A percentile compares a stretch with the other conserved stretches of the same genome.
phyloP scores from a whole-genome alignment of 2,113 vertebrate genomes.

The Anolis carolinensis region DNA sequence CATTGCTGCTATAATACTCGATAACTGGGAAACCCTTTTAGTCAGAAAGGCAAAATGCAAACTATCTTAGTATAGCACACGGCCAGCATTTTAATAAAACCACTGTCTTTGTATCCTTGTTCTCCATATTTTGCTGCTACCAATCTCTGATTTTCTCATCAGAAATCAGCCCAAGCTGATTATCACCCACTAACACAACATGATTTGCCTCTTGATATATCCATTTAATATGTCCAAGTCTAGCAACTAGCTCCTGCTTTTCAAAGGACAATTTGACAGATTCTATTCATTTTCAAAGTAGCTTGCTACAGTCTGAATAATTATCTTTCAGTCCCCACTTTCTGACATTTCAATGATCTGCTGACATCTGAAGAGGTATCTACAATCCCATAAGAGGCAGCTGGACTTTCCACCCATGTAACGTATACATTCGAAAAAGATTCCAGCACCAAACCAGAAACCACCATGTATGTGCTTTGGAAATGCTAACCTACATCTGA shows the following conservation, averaged over 20 bases:
- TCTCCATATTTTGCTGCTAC: conserved; percentile 52
- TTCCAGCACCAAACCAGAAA: conserved; percentile 81
- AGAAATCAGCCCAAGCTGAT: conserved; percentile 59
- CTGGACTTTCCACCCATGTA: conserved; percentile 75
- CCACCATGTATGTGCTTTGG: conserved; percentile 77
- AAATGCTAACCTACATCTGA: conserved; percentile 75
- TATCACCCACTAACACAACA: conserved; percentile 61
- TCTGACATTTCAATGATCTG: conserved; percentile 81
- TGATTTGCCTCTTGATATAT: conserved; percentile 71
- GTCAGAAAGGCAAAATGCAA: background rate
- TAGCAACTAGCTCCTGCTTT: conserved; percentile 77
- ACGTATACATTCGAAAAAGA: conserved; percentile 77
- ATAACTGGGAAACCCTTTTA: background rate
- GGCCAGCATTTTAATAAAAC: conserved; percentile 18
- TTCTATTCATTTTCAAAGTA: conserved; percentile 83
- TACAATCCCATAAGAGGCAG: conserved; percentile 77
- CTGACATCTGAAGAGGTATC: conserved; percentile 81
- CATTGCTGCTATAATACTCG: accelerated
- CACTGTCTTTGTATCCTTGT: conserved; percentile 33
- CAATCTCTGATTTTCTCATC: conserved; percentile 29
- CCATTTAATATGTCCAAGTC: conserved; percentile 76
- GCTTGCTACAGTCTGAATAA: conserved; percentile 77
- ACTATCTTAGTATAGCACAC: background rate
- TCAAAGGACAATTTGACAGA: conserved; percentile 81
- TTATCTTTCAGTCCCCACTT: conserved; percentile 78